Evolutionary conservation across 2,888 invertebrate species (phyloP).

Genomic region (Adela reaumurella): DNA sequence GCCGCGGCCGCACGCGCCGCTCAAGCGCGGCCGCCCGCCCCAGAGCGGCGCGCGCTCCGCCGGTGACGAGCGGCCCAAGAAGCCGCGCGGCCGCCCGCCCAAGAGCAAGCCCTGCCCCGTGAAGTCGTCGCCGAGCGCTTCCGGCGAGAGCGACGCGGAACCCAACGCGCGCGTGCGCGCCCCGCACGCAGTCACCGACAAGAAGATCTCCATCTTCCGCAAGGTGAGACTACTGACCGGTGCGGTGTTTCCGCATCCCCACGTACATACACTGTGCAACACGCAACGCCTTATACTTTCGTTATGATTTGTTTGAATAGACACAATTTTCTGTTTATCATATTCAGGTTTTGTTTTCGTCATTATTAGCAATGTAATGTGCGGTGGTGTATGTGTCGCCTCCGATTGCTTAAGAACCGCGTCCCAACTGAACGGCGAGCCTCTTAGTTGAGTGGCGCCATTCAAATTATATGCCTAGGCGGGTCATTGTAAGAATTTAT

Average conservation of each 20-base stretch:
- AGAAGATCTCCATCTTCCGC: conserved; percentile 41
- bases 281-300: too few species aligned
- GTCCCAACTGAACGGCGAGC: too few species aligned
- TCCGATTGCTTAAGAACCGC: too few species aligned
- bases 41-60: conserved; percentile 19
- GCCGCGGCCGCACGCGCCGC: conserved; percentile 17
- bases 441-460: too few species aligned
- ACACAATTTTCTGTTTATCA: too few species aligned
- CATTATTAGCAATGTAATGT: too few species aligned
- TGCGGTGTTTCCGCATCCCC: neutral
- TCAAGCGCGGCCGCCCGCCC: conserved; percentile 53
- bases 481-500: too few species aligned
- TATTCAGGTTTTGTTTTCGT: too few species aligned
- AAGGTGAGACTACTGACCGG: conserved; percentile 22
- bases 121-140: conserved; percentile 11
- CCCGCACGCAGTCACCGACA: conserved; percentile 22
- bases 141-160: conserved; percentile 23
- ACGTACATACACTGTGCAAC: too few species aligned
- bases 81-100: conserved; percentile 40
- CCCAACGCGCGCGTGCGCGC: conserved; percentile 25
- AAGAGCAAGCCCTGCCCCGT: conserved; percentile 16
- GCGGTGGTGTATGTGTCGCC: too few species aligned
- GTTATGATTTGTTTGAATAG: too few species aligned
- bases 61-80: conserved; percentile 35
- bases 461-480: too few species aligned